Evolutionary conservation across 1,140 invertebrate species (phyloP), one percentile per base, ranked within the genome.

Genomic region (Conus ventricosus): DNA sequence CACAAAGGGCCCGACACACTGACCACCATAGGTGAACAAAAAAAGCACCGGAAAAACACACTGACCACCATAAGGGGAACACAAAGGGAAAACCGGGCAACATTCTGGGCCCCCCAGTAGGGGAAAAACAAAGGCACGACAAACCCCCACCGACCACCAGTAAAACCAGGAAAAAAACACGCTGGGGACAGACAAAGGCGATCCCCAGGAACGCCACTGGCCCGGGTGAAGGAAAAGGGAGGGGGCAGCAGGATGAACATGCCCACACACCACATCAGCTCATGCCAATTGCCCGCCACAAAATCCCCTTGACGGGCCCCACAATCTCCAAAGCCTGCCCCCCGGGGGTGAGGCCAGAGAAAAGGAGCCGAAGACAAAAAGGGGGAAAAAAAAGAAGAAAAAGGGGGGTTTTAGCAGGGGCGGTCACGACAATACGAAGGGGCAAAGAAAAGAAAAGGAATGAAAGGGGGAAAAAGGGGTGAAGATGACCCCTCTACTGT

Each of bases 151-250:
- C 92, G 92, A 94, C 80, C 89, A 90, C 57, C 57, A 60, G 80
- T 92, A 97, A 97, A 20, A 96, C 96, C 17, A 98, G 90, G 88
- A 98, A 96, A 98, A 96, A 13, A 97, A 92, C 11, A 97, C 92
- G 0, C 97, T 96, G n/a, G 97, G 97, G 51, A 97, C 92, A 0
- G 97, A 97, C 81, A 97, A 97, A 96, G 1, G 96, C 96, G 90
- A 98, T 95, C 95, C 98, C 97, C 83, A 97, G 97, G 85, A 96
- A 96, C 5, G 95, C 97, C 97, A 98, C 63, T 96, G 96, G 20
- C n/a, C n/a, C 96, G 95, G 5, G 97, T 95, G 87, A 96, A 96
- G 92, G n/a, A n/a, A n/a, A 97, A 96, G 27, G 96, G 96, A 75
- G 97, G 96, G 0, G 96, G 88, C 4, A 97, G 95, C 27, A 97